Evolutionary conservation across 2,113 vertebrate genomes (phyloP).

Genomic region (Pipa parva): DNA sequence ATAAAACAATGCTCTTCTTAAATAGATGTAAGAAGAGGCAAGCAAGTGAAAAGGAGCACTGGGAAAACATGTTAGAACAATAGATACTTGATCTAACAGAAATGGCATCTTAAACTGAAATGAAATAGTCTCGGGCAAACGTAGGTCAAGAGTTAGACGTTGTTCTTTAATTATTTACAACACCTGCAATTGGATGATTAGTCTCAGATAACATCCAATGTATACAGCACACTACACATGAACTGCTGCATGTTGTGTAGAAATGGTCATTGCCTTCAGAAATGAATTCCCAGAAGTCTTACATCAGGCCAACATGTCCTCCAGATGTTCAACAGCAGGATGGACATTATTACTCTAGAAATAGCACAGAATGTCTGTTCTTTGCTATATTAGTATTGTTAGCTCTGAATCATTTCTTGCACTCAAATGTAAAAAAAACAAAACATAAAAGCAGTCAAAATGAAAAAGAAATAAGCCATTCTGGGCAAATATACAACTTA

Average conservation of each 20-base stretch:
- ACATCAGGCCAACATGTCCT: background rate
- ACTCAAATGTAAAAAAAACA: background rate
- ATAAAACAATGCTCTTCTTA: background rate
- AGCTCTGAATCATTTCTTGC: too few species aligned
- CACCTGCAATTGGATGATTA: slow-evolving; percentile 6
- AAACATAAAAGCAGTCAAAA: background rate
- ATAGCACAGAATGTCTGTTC: background rate
- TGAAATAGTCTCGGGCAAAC: background rate
- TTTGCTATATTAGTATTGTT: too few species aligned
- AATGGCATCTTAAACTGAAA: background rate
- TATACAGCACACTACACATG: background rate
- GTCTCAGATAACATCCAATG: slow-evolving; percentile 6
- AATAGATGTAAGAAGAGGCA: background rate
- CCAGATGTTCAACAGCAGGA: background rate
- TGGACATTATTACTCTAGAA: background rate
- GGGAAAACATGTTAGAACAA: background rate
- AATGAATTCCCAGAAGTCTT: background rate
- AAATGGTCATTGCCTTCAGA: background rate
- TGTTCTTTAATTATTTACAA: slow-evolving; percentile 17
- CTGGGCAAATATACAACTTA: slow-evolving; percentile 4
- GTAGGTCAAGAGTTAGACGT: background rate
- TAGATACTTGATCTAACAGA: background rate
- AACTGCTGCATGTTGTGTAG: background rate
- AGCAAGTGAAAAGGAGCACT: background rate
- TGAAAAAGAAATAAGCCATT: background rate